Conservation (phyloP, 2,797 vertebrate genomes). For the Sebastes hopkinsi region DNA sequence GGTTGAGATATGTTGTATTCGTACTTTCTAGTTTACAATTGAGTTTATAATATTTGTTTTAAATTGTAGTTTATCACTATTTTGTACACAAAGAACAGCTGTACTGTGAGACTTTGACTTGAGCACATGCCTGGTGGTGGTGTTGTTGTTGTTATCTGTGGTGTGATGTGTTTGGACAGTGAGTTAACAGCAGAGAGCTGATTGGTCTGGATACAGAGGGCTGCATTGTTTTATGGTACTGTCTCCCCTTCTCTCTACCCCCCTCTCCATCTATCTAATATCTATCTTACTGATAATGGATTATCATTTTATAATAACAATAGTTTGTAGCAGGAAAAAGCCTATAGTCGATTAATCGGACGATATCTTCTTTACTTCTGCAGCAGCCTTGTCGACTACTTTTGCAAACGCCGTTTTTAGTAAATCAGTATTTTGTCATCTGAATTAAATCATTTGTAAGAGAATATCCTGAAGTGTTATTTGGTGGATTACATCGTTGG, state of each 20-base stretch:
- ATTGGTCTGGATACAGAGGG: slow-evolving; percentile 35
- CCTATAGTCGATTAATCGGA: no score
- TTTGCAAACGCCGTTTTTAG: no score
- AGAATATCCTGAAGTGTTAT: no score
- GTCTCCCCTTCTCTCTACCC: slow-evolving; percentile 18
- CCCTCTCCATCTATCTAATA: not conserved
- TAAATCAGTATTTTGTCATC: no score
- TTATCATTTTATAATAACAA: no score
- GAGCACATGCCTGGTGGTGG: not conserved
- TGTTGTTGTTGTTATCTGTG: slow-evolving; percentile 9
- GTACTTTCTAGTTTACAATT: not conserved
- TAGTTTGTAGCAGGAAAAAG: no score
- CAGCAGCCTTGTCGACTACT: no score
- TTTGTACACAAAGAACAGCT: not conserved
- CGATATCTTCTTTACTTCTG: no score
- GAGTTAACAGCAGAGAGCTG: slow-evolving; percentile 37
- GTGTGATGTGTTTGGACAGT: slow-evolving; percentile 34
- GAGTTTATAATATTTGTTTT: not conserved
- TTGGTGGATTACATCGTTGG: no score
- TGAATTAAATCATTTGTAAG: no score
- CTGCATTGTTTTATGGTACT: slow-evolving; percentile 45
- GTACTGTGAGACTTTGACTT: not conserved
- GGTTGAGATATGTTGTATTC: accelerated
- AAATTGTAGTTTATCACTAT: not conserved
- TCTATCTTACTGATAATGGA: not conserved